These are phyloP conservation scores for Strigamia transsilvanica DNA, from an alignment of 2,888 invertebrate species.

Conservation along the genomic window DNA sequence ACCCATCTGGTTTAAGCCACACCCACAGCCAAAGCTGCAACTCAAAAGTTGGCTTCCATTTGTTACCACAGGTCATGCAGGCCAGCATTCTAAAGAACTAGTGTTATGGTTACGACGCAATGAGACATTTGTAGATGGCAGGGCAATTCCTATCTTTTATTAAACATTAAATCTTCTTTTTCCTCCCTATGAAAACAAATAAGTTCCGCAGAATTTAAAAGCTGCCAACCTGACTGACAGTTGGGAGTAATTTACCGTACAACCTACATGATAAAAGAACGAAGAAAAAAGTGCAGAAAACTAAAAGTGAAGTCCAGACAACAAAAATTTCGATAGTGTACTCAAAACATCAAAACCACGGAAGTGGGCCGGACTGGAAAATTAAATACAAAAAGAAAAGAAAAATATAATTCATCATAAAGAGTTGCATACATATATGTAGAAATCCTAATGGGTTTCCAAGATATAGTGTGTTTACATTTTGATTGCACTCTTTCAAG, in stretches of 20 bases:
- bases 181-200: slow-evolving; percentile 35
- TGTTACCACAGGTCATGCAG: slow-evolving; percentile 24
- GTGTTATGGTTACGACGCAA: slow-evolving; percentile 20
- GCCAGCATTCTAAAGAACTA: slow-evolving; percentile 10
- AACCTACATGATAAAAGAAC: not conserved
- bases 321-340: not conserved
- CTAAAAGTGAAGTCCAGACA: not conserved
- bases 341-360: not conserved
- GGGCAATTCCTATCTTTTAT: slow-evolving; percentile 42
- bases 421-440: too few species aligned
- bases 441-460: too few species aligned
- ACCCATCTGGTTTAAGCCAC: slow-evolving; percentile 43
- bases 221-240: slow-evolving; percentile 39
- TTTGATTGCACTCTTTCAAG: too few species aligned
- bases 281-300: not conserved
- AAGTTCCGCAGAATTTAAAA: slow-evolving; percentile 25
- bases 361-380: not conserved
- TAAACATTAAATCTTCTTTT: slow-evolving; percentile 46
- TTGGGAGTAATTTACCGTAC: slow-evolving; percentile 9
- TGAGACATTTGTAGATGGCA: slow-evolving; percentile 30
- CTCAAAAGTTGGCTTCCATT: slow-evolving; percentile 39
- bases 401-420: not conserved
- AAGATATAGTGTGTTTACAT: too few species aligned
- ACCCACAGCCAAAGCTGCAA: slow-evolving; percentile 25
- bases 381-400: not conserved